Conservation (phyloP, 1,140 invertebrate genomes). For the Homarus americanus region DNA sequence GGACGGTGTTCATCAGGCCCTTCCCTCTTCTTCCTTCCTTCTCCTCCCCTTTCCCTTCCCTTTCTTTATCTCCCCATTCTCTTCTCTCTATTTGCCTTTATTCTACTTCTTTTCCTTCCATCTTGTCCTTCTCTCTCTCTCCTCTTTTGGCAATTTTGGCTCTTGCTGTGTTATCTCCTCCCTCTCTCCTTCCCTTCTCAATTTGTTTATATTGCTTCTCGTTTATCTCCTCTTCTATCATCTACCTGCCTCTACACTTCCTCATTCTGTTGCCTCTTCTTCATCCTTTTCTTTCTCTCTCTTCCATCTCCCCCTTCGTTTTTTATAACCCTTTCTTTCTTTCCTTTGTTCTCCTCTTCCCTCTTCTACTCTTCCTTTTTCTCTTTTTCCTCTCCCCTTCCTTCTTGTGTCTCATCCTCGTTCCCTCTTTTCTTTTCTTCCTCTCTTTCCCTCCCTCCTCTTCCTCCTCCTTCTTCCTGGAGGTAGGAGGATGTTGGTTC, state of each 20-base stretch:
- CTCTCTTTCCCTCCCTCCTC: constrained; percentile 10
- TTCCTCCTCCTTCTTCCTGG: constrained; percentile 11
- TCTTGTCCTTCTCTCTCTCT: not conserved
- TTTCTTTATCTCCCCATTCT: not conserved
- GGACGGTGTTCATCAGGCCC: not conserved
- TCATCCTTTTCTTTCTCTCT: not conserved
- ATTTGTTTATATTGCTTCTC: too few relatives aligned
- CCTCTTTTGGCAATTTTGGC: not conserved
- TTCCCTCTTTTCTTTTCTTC: constrained; percentile 7
- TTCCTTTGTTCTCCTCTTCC: not conserved
- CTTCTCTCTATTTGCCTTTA: not conserved
- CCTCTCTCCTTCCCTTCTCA: too few relatives aligned
- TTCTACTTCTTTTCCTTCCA: not conserved
- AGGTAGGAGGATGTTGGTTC: too few relatives aligned
- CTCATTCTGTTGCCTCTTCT: not conserved
- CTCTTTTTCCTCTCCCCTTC: not conserved
- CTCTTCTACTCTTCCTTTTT: not conserved
- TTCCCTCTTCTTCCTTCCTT: not conserved
- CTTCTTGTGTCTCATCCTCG: not conserved
- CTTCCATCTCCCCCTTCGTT: too few relatives aligned
- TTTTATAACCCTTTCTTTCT: not conserved
- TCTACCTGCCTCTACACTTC: not conserved
- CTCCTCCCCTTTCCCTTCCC: not conserved
- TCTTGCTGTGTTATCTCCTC: too few relatives aligned
- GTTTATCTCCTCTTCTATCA: too few relatives aligned